Conservation (phyloP, 2,113 vertebrate species). For the Vidua macroura region DNA sequence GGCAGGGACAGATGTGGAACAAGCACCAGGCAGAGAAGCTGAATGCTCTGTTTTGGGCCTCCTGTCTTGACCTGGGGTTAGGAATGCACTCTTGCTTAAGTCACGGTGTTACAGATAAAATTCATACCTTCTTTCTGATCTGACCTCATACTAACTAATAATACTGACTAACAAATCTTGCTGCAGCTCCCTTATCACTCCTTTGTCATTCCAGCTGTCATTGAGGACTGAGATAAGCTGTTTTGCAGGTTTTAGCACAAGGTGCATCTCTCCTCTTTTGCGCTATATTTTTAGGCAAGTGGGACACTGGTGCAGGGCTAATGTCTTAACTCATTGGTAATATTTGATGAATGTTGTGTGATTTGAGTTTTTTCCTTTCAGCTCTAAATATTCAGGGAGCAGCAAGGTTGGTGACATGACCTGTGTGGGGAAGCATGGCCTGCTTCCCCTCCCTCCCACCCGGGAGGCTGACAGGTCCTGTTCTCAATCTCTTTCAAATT, state of each 20-base stretch:
- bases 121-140: neutral
- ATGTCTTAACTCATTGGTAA: fast-evolving
- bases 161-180: neutral
- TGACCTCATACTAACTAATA: neutral
- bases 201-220: constrained; percentile 36
- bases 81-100: neutral
- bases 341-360: neutral
- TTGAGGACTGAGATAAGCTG: constrained; percentile 25
- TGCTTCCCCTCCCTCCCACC: neutral
- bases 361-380: neutral
- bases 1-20: neutral
- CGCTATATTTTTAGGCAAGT: constrained; percentile 9
- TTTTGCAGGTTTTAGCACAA: neutral
- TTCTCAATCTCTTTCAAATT: neutral
- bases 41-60: neutral
- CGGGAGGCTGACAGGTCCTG: neutral
- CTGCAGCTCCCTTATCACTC: neutral
- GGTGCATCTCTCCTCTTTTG: neutral
- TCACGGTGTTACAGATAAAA: neutral
- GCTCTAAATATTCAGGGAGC: neutral
- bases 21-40: neutral
- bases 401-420: neutral
- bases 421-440: neutral
- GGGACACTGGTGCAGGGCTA: neutral
- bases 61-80: neutral